Conservation (phyloP, 1,140 invertebrate species). For the Heterodera schachtii region DNA sequence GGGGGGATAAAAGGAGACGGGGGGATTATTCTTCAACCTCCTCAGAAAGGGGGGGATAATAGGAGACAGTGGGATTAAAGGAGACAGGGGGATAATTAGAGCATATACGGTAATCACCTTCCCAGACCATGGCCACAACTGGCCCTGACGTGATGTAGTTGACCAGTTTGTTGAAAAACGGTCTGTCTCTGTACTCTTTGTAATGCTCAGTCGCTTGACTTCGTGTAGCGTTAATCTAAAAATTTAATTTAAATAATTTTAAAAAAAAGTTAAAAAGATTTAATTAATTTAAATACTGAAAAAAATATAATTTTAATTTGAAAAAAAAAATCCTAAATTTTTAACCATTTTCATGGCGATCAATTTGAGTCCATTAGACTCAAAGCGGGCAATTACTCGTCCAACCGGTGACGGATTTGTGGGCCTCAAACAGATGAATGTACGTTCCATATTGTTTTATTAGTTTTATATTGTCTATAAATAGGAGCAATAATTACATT, state of each 20-base stretch:
- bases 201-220: constrained; percentile 73
- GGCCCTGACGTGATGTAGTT: constrained; percentile 96
- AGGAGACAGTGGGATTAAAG: constrained; percentile 64
- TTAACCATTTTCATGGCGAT: not conserved
- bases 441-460: not conserved
- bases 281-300: too few species aligned
- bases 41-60: too few species aligned
- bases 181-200: constrained; percentile 80
- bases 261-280: too few species aligned
- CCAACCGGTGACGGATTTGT: not conserved
- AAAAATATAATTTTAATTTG: not conserved
- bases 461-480: too few species aligned
- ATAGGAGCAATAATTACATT: too few species aligned
- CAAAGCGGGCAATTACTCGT: not conserved
- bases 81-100: too few species aligned
- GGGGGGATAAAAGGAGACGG: too few species aligned
- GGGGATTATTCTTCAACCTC: too few species aligned
- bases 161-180: constrained; percentile 90
- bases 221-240: not conserved
- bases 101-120: too few species aligned
- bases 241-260: not conserved
- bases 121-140: constrained; percentile 85
- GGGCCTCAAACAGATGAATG: not conserved
- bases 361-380: not conserved
- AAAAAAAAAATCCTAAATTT: not conserved